phyloP scores from a whole-genome alignment of 2,888 invertebrate genomes.

The Unio delphinus region DNA sequence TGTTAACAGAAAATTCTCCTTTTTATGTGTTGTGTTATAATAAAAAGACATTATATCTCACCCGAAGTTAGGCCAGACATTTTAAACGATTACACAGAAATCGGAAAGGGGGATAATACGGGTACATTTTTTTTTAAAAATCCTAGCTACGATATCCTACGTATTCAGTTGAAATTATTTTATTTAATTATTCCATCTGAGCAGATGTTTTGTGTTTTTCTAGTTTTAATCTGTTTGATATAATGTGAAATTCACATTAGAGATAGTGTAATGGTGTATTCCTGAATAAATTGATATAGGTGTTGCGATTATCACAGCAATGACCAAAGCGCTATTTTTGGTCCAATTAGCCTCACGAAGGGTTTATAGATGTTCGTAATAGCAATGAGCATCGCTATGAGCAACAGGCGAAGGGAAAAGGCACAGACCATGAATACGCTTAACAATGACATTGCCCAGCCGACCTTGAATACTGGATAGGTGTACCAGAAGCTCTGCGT shows the following conservation, averaged over 20 bases:
- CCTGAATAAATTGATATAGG: conserved; percentile 14
- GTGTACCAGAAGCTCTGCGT: conserved; percentile 15
- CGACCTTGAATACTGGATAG: conserved; percentile 6
- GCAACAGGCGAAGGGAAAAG: conserved; percentile 36
- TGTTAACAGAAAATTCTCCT: no score
- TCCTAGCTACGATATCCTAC: no score
- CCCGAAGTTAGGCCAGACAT: no score
- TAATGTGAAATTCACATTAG: conserved; percentile 6
- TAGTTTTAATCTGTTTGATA: conserved; percentile 4
- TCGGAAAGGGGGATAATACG: no score
- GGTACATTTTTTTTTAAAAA: no score
- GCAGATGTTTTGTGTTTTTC: background rate
- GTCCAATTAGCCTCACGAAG: conserved; percentile 15
- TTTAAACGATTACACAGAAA: no score
- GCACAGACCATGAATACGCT: conserved; percentile 16
- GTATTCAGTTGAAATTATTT: no score
- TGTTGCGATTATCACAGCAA: conserved; percentile 5
- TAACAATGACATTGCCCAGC: conserved; percentile 9
- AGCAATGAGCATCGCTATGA: conserved; percentile 24
- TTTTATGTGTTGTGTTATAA: no score
- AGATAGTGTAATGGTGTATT: conserved; percentile 4
- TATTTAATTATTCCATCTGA: background rate
- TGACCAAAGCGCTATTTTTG: conserved; percentile 1
- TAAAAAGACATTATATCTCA: no score
- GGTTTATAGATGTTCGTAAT: conserved; percentile 45